Evolutionary conservation across 2,888 invertebrate species (phyloP).

Genomic region (Erpobdella octoculata): DNA sequence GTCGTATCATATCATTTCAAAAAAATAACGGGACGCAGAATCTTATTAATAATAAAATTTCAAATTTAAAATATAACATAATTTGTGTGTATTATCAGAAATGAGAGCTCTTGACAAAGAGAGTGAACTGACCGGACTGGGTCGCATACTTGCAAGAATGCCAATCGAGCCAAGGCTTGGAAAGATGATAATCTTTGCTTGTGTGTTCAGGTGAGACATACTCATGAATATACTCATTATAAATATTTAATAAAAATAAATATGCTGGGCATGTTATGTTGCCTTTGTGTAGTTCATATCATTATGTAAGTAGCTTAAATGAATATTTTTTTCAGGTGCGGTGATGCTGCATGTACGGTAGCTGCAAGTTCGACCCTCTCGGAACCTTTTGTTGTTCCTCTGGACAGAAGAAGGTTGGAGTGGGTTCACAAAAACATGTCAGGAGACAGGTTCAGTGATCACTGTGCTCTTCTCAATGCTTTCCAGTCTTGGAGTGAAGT

Average conservation of each 20-base stretch:
- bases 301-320: background rate
- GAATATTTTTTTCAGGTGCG: conserved; percentile 58
- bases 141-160: conserved; percentile 81
- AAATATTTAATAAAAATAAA: too few species aligned
- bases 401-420: conserved; percentile 63
- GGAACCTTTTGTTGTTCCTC: conserved; percentile 70
- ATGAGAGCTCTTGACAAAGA: conserved; percentile 80
- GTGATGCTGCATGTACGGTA: conserved; percentile 83
- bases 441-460: conserved; percentile 82
- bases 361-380: conserved; percentile 92
- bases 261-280: too few species aligned
- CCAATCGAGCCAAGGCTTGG: conserved; percentile 93
- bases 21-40: too few species aligned
- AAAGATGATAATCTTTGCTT: conserved; percentile 92
- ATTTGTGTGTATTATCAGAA: conserved; percentile 56
- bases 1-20: too few species aligned
- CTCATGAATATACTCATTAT: too few species aligned
- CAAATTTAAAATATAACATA: background rate
- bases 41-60: too few species aligned
- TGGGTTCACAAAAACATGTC: conserved; percentile 77
- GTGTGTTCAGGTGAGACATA: conserved; percentile 62
- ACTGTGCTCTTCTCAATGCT: conserved; percentile 85
- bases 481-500: conserved; percentile 65
- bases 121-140: conserved; percentile 84
- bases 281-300: conserved; percentile 3